Evolutionary conservation across 2,888 invertebrate species (phyloP).

Genomic region (Fabriciana adippe): DNA sequence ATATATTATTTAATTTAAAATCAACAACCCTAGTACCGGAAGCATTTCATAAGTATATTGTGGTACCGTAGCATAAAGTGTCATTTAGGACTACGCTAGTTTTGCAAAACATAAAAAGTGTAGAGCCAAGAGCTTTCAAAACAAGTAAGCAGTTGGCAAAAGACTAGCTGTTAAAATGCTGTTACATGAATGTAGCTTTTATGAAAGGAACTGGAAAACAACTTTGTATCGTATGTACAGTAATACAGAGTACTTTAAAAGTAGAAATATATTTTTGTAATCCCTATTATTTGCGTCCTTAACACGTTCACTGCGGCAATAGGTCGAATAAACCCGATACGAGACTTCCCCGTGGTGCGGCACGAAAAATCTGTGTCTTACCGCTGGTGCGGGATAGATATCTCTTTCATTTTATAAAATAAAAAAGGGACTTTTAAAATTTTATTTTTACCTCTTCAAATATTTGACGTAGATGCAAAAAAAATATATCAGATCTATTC

Average conservation of each 20-base stretch:
- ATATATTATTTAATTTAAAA: background rate
- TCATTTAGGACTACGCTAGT: constrained; percentile 22
- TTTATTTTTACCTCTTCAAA: too few species aligned
- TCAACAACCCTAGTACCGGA: background rate
- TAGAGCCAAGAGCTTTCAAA: constrained; percentile 22
- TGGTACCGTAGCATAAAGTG: constrained; percentile 20
- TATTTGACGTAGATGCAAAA: too few species aligned
- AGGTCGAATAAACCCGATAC: too few species aligned
- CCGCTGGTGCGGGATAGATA: too few species aligned
- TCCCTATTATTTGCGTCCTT: too few species aligned
- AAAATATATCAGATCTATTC: too few species aligned
- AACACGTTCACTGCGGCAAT: too few species aligned
- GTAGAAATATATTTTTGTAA: too few species aligned
- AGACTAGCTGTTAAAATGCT: constrained; percentile 26
- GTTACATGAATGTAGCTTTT: constrained; percentile 23
- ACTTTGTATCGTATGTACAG: constrained; percentile 5
- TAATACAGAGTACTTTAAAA: background rate
- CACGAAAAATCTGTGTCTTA: too few species aligned
- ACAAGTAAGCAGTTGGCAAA: constrained; percentile 26
- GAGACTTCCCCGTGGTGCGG: too few species aligned
- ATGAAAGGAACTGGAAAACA: constrained; percentile 9
- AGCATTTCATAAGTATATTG: constrained; percentile 1
- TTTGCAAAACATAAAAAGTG: constrained; percentile 24
- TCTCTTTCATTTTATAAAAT: too few species aligned
- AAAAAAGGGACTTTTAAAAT: too few species aligned